Percentiles rank a stretch among this genome's conserved stretches.
These are phyloP conservation scores for Excalfactoria chinensis DNA, from an alignment of 2,113 vertebrate genomes.

Conservation along the genomic window DNA sequence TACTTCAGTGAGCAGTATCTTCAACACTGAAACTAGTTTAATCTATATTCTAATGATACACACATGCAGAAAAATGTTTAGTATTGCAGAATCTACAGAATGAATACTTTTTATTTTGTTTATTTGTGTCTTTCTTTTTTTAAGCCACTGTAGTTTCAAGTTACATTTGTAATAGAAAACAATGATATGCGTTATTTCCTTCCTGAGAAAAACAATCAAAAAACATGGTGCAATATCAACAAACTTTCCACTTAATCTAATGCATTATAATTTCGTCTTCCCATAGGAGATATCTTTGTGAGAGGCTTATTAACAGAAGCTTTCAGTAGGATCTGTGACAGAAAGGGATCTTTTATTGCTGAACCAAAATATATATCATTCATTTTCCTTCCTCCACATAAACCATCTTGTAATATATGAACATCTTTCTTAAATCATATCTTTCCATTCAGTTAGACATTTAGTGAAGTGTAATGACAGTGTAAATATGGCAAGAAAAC, in stretches of 20 bases:
- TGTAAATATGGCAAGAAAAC: neutral
- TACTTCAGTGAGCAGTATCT: neutral
- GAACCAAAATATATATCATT: neutral
- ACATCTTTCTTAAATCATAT: neutral
- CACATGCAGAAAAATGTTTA: neutral
- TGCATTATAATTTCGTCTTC: neutral
- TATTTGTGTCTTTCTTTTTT: neutral
- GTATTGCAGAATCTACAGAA: neutral
- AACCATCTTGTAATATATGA: neutral
- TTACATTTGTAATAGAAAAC: neutral
- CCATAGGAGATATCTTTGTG: neutral
- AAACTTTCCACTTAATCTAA: neutral
- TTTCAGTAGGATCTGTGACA: neutral
- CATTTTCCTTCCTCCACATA: neutral
- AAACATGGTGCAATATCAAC: neutral
- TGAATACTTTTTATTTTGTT: neutral
- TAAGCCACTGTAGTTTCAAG: neutral
- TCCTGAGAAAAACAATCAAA: neutral
- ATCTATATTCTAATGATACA: neutral
- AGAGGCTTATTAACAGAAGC: neutral
- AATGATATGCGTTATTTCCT: neutral
- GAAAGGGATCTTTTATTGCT: neutral
- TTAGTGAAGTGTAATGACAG: neutral
- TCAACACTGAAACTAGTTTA: neutral
- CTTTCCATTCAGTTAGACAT: neutral